These are phyloP conservation scores for Noturus placidus DNA, from an alignment of 2,113 vertebrate genomes.

Conservation along the genomic window DNA sequence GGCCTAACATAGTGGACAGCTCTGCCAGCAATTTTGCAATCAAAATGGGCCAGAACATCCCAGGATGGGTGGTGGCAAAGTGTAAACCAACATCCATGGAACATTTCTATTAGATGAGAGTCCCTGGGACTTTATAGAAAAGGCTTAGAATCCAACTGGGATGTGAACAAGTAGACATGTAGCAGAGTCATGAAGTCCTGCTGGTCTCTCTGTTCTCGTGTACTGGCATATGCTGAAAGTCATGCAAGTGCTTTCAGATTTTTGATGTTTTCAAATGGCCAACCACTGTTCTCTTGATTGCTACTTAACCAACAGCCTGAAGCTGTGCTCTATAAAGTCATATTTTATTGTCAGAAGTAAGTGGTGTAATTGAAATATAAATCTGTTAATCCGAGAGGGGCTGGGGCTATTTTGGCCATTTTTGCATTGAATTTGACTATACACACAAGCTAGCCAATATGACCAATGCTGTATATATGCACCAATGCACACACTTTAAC, in stretches of 20 bases:
- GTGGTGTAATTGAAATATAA: neutral
- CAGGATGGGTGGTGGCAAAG: slow-evolving; percentile 60
- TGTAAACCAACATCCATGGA: slow-evolving; percentile 38
- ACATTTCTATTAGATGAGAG: slow-evolving; percentile 36
- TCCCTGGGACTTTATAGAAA: slow-evolving; percentile 3
- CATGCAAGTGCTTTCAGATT: slow-evolving; percentile 17
- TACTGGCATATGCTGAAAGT: slow-evolving; percentile 14
- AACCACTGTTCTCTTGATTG: slow-evolving; percentile 12
- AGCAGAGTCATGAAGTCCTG: slow-evolving; percentile 13
- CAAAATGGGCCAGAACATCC: slow-evolving; percentile 56
- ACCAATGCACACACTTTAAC: no score
- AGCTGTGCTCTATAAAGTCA: no score
- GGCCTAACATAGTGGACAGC: slow-evolving; percentile 42
- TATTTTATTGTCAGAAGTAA: neutral
- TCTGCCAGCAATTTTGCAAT: slow-evolving; percentile 64
- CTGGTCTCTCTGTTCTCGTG: neutral
- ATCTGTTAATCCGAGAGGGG: neutral
- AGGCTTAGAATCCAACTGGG: slow-evolving; percentile 20
- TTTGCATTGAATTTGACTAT: neutral
- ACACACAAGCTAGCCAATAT: neutral
- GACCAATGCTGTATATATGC: no score
- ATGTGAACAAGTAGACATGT: slow-evolving; percentile 24
- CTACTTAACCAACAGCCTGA: neutral
- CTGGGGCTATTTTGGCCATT: neutral
- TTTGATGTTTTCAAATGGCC: slow-evolving; percentile 3